Evolutionary conservation across 2,888 invertebrate species (phyloP), one percentile per base, ranked within the genome.

Genomic region (Microctonus aethiopoides): DNA sequence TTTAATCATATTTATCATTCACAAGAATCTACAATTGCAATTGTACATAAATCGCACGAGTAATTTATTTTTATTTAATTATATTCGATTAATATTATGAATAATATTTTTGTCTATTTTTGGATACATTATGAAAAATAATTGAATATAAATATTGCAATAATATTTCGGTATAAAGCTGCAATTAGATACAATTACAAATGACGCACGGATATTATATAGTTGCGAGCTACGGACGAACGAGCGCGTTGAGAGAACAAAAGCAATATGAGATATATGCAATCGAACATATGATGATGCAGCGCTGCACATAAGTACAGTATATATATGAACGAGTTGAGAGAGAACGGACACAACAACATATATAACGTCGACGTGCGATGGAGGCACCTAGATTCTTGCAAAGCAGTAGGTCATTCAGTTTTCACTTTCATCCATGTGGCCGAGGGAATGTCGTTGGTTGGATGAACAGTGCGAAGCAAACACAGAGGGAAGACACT

Each of bases 341-440:
- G 32, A 41, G 59, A 54, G 52, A 65, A 69, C 61, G 65, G 67
- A 36, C 34, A 20, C 46, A 46, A n/a, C n/a, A n/a, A n/a, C 20
- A 16, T 9, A 34, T n/a, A 16, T n/a, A 32, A 57, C 32, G 16
- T 20, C 68, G 68, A 71, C 71, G 66, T 16, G 63, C 68, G 68
- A 68, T 74, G 51, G 74, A 80, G 76, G 78, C 81, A 80, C 84
- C 81, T 81, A 84, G 84, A 84, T 85, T 84, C 83, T 79, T 80
- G 76, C 78, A 76, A 81, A 81, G 76, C 80, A 84, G 84, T 84
- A 84, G 85, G 85, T 84, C 85, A 85, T 83, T 77, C 46, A 72
- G 76, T 85, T 84, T 84, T 84, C 85, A 84, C 85, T 85, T 85
- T 85, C 85, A 85, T 83, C 81, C 65, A 67, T 72, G 62, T 68